These are phyloP conservation scores for Taurulus bubalis DNA, from an alignment of 2,113 vertebrate genomes.

Conservation along the genomic window DNA sequence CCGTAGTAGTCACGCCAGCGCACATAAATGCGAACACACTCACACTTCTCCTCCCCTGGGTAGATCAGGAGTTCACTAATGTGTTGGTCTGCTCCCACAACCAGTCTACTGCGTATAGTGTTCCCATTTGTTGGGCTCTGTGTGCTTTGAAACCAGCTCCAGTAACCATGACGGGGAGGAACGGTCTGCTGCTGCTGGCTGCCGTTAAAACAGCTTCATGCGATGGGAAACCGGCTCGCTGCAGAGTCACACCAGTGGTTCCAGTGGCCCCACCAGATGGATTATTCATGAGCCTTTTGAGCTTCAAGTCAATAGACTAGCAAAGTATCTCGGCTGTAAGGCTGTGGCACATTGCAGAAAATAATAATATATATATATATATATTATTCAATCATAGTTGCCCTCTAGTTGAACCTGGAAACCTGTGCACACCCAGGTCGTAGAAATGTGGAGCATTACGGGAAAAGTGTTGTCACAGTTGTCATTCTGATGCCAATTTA, in stretches of 20 bases:
- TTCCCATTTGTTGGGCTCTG: neutral
- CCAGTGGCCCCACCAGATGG: constrained; percentile 37
- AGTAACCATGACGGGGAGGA: constrained; percentile 14
- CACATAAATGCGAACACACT: constrained; percentile 41
- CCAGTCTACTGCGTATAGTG: constrained; percentile 1
- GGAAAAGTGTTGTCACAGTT: constrained; percentile 6
- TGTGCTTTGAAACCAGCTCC: constrained; percentile 44
- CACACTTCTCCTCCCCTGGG: constrained; percentile 34
- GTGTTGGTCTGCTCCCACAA: constrained; percentile 23
- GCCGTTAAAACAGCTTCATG: constrained; percentile 50
- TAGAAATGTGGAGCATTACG: constrained; percentile 10
- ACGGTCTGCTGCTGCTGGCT: constrained; percentile 17
- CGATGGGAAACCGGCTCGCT: constrained; percentile 33
- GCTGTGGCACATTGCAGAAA: constrained; percentile 2
- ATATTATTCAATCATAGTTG: constrained; percentile 23
- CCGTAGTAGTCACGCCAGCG: neutral
- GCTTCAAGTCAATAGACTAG: constrained; percentile 39
- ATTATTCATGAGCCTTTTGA: constrained; percentile 67
- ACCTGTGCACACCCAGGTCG: constrained; percentile 6
- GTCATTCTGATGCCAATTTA: constrained; percentile 42
- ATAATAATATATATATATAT: neutral
- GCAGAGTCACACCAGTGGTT: constrained; percentile 44
- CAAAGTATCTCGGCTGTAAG: constrained; percentile 16
- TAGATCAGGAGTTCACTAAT: constrained; percentile 45
- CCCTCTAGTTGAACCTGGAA: constrained; percentile 43